A percentile compares a stretch with the other conserved stretches of the same genome.
Conservation (phyloP, 1,140 invertebrate species). For the Triops cancriformis region DNA sequence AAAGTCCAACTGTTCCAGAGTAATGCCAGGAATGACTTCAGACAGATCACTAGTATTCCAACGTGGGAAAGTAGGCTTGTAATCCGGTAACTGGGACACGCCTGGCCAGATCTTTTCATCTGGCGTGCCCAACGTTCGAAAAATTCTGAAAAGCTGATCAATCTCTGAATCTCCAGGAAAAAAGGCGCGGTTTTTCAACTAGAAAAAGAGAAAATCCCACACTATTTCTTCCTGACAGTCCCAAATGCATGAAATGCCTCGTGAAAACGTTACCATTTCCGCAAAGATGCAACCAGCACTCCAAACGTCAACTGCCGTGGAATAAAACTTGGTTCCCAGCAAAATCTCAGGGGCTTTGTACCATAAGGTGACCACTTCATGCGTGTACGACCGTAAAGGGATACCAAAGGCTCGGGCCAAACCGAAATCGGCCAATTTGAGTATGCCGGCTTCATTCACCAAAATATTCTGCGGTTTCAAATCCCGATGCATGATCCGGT, state of each 20-base stretch:
- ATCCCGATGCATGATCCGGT: conserved; percentile 78
- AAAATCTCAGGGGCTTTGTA: conserved; percentile 93
- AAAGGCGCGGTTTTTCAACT: conserved; percentile 68
- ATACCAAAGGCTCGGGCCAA: conserved; percentile 72
- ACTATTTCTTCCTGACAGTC: neutral
- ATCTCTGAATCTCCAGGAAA: conserved; percentile 97
- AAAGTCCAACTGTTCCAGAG: conserved; percentile 55
- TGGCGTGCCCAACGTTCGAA: conserved; percentile 81
- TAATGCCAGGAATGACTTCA: conserved; percentile 43
- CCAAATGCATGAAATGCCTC: no score
- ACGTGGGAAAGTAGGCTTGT: conserved; percentile 76
- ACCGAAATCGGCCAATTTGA: conserved; percentile 77
- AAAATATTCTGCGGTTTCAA: conserved; percentile 87
- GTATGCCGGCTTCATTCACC: conserved; percentile 49
- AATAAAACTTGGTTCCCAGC: conserved; percentile 80
- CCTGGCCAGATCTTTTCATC: conserved; percentile 74
- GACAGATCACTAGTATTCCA: conserved; percentile 53
- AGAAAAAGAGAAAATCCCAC: conserved; percentile 34
- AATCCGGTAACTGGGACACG: conserved; percentile 73
- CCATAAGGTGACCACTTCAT: conserved; percentile 94
- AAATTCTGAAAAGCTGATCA: conserved; percentile 89
- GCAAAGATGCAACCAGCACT: conserved; percentile 90
- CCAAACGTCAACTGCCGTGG: conserved; percentile 87
- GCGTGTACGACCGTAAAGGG: conserved; percentile 76
- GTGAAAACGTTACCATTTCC: conserved; percentile 92